Percentiles rank a stretch among this genome's conserved stretches.
These are phyloP conservation scores for Prorops nasuta DNA, from an alignment of 1,140 invertebrate species.

Conservation along the genomic window DNA sequence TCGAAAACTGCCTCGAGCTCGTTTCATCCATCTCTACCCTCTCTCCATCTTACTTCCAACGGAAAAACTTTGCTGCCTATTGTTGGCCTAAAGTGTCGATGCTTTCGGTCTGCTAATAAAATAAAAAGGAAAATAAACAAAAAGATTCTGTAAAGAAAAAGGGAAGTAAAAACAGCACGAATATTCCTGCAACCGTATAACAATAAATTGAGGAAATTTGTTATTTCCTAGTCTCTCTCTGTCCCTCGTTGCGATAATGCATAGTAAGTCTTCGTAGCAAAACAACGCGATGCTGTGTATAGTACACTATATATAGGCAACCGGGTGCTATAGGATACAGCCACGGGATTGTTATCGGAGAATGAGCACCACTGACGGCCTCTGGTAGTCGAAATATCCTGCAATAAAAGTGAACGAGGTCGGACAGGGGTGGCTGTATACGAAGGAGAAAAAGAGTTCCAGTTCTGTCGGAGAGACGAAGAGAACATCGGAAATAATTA, in stretches of 20 bases:
- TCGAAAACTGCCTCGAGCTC: slow-evolving; percentile 24
- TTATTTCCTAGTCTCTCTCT: too few species aligned
- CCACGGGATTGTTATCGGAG: slow-evolving; percentile 19
- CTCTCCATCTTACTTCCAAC: slow-evolving; percentile 6
- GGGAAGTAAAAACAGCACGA: too few species aligned
- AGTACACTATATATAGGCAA: too few species aligned
- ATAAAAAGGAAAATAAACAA: too few species aligned
- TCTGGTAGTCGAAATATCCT: slow-evolving; percentile 28
- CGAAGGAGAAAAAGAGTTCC: background rate
- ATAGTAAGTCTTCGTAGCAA: too few species aligned
- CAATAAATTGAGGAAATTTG: too few species aligned
- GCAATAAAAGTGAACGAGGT: slow-evolving; percentile 37
- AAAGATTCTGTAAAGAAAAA: too few species aligned
- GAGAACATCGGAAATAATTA: slow-evolving; percentile 30
- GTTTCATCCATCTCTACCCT: slow-evolving; percentile 23
- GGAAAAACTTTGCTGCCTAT: slow-evolving; percentile 21
- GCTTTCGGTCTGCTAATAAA: slow-evolving; percentile 24
- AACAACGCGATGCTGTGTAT: too few species aligned
- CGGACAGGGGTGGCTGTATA: slow-evolving; percentile 7
- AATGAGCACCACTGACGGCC: slow-evolving; percentile 23
- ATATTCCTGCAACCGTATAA: too few species aligned
- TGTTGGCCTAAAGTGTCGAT: slow-evolving; percentile 18
- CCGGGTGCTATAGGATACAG: too few species aligned
- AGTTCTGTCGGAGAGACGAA: background rate
- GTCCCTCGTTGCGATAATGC: too few species aligned